Evolutionary conservation across 92 coral and sea anemone species (phyloP), one percentile per base, ranked within the genome.

Genomic region (Pocillopora meandrina): DNA sequence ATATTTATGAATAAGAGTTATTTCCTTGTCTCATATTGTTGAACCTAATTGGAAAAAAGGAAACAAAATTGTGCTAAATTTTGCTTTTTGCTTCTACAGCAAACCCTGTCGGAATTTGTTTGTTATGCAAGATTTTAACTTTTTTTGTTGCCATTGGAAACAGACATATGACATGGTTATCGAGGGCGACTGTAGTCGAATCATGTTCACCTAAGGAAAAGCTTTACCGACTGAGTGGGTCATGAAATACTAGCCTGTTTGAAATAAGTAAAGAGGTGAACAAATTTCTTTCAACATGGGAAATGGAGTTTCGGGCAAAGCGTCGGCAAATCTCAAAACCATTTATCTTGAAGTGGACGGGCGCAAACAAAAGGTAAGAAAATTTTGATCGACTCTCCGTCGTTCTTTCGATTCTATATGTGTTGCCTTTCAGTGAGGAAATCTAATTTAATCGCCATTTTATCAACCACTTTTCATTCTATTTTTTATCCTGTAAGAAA

Each of bases 231-330:
- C n/a, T 4, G 73, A 69, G 36, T 31, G 14, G 52, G 52, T 2
- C 8, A 42, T 7, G 52, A 42, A 7, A 42, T 42, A 42, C 52
- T 7, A 42, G 8, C 4, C 52, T 42, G 52, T 26, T 26, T 26
- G 31, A 26, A 26, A 26, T 26, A 26, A 26, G 31, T 3, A 42
- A 42, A 42, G 4, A 42, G 52, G 8, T 42, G 52, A 42, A 42
- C 4, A 42, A 42, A 42, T 42, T 42, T 7, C 52, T 42, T 42
- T 42, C 52, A 79, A 49, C 8, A 79, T 79, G 83, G 83, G 83
- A 23, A 79, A 79, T 55, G 83, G 83, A 8, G 83, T 79, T 21
- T 52, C 74, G 20, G 83, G 83, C 5, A 79, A 79, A 17, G 63
- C 83, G 17, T 79, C 83, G 18, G 74, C 74, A 20, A 79, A 65